Percentiles rank a stretch among this genome's conserved stretches.
These are phyloP conservation scores for Notolabrus celidotus DNA, from an alignment of 2,797 vertebrate genomes.

Conservation along the genomic window DNA sequence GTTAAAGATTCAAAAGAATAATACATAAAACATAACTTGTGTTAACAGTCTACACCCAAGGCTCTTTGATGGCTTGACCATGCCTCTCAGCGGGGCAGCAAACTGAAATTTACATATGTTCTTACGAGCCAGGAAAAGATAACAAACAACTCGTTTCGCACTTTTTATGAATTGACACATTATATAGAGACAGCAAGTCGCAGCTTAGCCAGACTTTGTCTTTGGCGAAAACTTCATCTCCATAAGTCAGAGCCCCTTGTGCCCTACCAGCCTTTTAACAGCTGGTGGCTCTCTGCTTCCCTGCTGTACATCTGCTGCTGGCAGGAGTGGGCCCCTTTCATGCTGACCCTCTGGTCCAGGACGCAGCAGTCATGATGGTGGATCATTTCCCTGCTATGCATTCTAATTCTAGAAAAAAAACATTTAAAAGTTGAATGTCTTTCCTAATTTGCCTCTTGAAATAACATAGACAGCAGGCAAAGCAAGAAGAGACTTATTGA, in stretches of 20 bases:
- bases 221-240: conserved; percentile 35
- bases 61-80: conserved; percentile 11
- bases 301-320: conserved; percentile 43
- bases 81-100: conserved; percentile 21
- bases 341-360: conserved; percentile 11
- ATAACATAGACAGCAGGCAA: no score
- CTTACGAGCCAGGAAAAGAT: background rate
- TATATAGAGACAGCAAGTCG: conserved; percentile 16
- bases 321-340: conserved; percentile 24
- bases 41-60: background rate
- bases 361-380: background rate
- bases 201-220: background rate
- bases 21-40: background rate
- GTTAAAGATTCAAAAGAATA: background rate
- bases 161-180: conserved; percentile 24
- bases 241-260: conserved; percentile 35
- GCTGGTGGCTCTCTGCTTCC: conserved; percentile 48
- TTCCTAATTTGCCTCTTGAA: background rate
- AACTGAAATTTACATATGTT: conserved; percentile 33
- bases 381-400: background rate
- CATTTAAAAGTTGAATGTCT: background rate
- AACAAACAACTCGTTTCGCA: conserved; percentile 9
- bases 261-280: conserved; percentile 35
- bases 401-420: background rate
- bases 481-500: no score